A percentile compares a stretch with the other conserved stretches of the same genome.
These are phyloP conservation scores for Pyrgilauda ruficollis DNA, from an alignment of 2,113 vertebrate genomes.

Conservation along the genomic window DNA sequence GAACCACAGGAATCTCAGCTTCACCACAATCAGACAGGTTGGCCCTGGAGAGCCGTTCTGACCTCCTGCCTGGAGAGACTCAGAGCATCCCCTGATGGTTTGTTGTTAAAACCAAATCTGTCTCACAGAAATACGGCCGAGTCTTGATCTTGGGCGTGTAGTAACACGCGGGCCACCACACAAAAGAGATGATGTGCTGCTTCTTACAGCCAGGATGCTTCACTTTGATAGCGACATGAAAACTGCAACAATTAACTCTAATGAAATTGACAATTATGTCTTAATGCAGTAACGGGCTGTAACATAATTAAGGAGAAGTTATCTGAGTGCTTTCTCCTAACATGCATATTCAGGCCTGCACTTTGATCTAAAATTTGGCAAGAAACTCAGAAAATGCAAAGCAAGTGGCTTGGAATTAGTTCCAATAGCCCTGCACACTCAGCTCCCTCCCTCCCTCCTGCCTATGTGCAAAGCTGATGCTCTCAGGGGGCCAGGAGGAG, in stretches of 20 bases:
- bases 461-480: background rate
- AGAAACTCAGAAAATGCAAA: slow-evolving; percentile 4
- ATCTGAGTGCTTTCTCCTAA: background rate
- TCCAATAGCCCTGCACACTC: background rate
- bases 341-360: background rate
- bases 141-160: background rate
- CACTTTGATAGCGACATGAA: slow-evolving; percentile 23
- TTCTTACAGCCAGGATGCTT: background rate
- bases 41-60: background rate
- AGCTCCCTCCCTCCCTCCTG: background rate
- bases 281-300: slow-evolving; percentile 28
- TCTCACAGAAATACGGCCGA: background rate
- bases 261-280: slow-evolving; percentile 49
- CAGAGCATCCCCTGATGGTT: background rate
- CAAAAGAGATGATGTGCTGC: background rate
- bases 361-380: slow-evolving; percentile 25
- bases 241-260: slow-evolving; percentile 53
- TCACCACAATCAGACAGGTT: background rate
- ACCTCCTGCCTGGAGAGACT: background rate
- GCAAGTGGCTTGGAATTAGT: background rate
- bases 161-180: background rate
- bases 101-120: background rate
- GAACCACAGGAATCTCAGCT: background rate
- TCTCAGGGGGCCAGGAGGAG: background rate
- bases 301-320: slow-evolving; percentile 34